Base-by-base conservation (phyloP, 2,888 invertebrate genomes). In the Carterocephalus palaemon region DNA sequence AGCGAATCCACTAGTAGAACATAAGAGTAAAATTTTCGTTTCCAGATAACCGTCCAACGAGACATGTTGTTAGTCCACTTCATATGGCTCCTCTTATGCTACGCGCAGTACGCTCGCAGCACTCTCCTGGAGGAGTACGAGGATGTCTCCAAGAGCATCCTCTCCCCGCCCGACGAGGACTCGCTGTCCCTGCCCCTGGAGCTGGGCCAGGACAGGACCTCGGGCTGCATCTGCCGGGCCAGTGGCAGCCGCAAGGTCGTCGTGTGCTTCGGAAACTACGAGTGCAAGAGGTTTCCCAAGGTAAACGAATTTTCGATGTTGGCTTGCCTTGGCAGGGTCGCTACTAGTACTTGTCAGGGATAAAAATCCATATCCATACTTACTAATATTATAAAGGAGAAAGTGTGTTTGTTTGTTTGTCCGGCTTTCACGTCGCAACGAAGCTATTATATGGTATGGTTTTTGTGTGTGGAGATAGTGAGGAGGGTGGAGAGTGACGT, bases 181-280 rank as follows among this genome's bases (percentile, higher is more conserved):
- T 66, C 56, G 4, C 68, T 73, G 29, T 56, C 59, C 0, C 59
- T 86, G 2, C 85, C 86, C 0, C 55, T 76, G 0, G 65, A 70
- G 34, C 56, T 86, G 1, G 81, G 75, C 1, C 65, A 64, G 22
- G 86, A 87, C 48, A 53, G 51, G 17, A 46, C 34, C 3, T 85
- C 86, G 2, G 89, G 89, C 0, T 90, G 90, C 60, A 60, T 73
- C 7, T 90, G 90, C 59, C 70, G 88, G 13, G 80, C 84, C 26
- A 75, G 70, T 15, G 54, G 48, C 4, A 62, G 69, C 9, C 56
- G 59, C 0, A 65, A 57, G 10, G 69, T 77, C 7, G 69, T 84
- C 1, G 82, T 88, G 0, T 90, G 90, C 57, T 90, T 87, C 45
- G 89, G 89, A 3, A 82, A 86, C 42, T 85, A 82, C 23, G 75